Conservation (phyloP, 2,113 vertebrate species). For the Raja brachyura region DNA sequence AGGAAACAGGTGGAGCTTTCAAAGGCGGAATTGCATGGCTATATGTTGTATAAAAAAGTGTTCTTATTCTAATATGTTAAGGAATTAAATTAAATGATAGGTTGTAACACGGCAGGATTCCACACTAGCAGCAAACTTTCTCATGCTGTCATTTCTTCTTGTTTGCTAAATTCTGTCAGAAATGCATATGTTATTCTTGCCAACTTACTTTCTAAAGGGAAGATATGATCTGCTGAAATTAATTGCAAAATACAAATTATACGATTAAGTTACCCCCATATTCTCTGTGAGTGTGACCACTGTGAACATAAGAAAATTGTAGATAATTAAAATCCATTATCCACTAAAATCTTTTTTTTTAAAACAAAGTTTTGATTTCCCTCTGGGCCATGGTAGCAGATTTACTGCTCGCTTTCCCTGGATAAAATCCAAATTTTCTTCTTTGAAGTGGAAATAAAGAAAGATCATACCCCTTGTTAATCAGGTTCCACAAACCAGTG, state of each 20-base stretch:
- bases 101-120: background rate
- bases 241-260: background rate
- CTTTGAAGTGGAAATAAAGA: slow-evolving; percentile 30
- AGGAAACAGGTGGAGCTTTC: background rate
- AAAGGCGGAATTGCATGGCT: background rate
- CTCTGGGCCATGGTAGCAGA: background rate
- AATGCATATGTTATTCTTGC: background rate
- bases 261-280: background rate
- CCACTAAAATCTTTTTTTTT: background rate
- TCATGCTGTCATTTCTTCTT: background rate
- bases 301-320: background rate
- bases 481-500: background rate
- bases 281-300: background rate
- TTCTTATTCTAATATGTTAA: background rate
- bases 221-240: background rate
- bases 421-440: slow-evolving; percentile 14
- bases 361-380: background rate
- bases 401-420: slow-evolving; percentile 13
- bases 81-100: background rate
- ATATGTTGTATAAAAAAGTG: background rate
- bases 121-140: background rate
- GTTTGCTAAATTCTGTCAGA: background rate
- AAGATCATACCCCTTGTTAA: slow-evolving; percentile 10
- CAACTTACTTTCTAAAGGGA: background rate
- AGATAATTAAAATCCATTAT: background rate